Conservation (phyloP, 2,797 vertebrate genomes). For the Oreortyx pictus region DNA sequence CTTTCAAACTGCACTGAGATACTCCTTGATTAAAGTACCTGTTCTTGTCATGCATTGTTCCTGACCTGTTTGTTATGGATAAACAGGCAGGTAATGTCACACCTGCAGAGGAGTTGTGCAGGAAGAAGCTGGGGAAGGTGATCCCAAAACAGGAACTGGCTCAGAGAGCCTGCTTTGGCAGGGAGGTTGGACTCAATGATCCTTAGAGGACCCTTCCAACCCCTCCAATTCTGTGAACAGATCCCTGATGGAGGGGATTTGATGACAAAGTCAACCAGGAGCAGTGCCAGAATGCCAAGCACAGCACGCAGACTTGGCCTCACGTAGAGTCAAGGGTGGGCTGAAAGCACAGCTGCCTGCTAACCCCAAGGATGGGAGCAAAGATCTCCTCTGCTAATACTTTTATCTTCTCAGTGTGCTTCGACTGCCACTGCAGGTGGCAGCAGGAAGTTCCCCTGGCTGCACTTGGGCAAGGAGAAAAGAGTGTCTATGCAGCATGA, state of each 20-base stretch:
- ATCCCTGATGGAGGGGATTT: fast-evolving
- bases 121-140: not conserved
- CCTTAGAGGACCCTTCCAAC: no score
- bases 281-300: not conserved
- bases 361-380: fast-evolving
- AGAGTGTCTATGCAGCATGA: fast-evolving
- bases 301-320: not conserved
- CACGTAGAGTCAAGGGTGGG: fast-evolving
- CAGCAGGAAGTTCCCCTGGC: not conserved
- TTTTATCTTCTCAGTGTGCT: fast-evolving
- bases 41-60: fast-evolving
- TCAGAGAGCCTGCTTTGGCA: no score
- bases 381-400: not conserved
- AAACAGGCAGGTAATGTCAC: slow-evolving; percentile 13
- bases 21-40: not conserved
- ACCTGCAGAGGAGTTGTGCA: not conserved
- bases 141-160: not conserved
- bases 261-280: fast-evolving
- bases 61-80: not conserved
- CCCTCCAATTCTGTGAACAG: not conserved
- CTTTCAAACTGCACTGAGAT: not conserved
- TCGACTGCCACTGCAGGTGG: no score
- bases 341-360: not conserved
- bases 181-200: no score
- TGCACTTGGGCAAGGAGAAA: not conserved